phyloP scores from a whole-genome alignment of 2,113 vertebrate species.

The Xenopus tropicalis region DNA sequence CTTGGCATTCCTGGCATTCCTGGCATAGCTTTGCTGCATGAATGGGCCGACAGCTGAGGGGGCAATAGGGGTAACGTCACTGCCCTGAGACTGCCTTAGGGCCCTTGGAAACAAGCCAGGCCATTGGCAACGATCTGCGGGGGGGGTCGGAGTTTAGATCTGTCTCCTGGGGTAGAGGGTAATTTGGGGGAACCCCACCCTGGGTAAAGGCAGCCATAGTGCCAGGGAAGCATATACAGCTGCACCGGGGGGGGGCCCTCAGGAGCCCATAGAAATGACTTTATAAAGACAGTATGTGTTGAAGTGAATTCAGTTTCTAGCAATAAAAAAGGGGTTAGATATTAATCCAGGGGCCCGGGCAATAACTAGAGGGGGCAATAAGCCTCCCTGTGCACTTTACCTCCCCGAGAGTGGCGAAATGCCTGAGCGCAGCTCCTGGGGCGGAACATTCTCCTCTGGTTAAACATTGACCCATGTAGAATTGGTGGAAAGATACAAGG shows the following conservation, averaged over 20 bases:
- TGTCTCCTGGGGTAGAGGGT: too few species aligned
- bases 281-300: too few species aligned
- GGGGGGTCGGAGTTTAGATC: too few species aligned
- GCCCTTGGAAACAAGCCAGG: too few species aligned
- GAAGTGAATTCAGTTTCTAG: neutral
- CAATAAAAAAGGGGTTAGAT: neutral
- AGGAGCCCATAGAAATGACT: too few species aligned
- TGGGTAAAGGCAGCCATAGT: too few species aligned
- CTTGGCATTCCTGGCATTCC: slow-evolving; percentile 11
- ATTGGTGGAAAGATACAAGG: slow-evolving; percentile 19
- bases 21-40: neutral
- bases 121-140: too few species aligned
- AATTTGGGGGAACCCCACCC: too few species aligned
- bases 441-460: neutral
- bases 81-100: neutral
- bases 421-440: neutral
- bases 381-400: neutral
- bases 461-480: slow-evolving; percentile 15
- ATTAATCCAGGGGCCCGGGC: neutral
- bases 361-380: neutral
- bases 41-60: neutral
- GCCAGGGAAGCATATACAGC: too few species aligned
- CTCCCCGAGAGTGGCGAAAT: slow-evolving; percentile 3
- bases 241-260: too few species aligned
- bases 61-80: neutral